Conservation (phyloP, 2,113 vertebrate genomes). For the Leptocoma aspasia region DNA sequence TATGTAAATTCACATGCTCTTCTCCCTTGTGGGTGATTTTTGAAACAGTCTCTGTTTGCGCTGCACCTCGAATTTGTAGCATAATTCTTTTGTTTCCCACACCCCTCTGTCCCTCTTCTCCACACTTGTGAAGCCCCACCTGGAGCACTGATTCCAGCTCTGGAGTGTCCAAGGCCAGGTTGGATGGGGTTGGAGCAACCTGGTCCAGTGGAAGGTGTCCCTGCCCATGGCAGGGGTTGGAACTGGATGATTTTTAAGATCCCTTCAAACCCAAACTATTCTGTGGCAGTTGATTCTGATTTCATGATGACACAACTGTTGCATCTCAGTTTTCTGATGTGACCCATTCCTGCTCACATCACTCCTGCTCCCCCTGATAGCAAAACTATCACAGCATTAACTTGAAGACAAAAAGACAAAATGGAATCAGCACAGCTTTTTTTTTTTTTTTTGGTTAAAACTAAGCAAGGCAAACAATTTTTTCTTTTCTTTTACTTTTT, state of each 20-base stretch:
- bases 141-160: not conserved
- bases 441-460: not conserved
- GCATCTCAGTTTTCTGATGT: not conserved
- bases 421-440: not conserved
- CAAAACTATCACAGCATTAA: not conserved
- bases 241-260: not conserved
- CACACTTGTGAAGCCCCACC: not conserved
- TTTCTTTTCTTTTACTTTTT: not conserved
- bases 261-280: not conserved
- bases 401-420: not conserved
- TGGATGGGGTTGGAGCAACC: not conserved
- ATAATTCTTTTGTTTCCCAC: not conserved
- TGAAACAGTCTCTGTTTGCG: not conserved
- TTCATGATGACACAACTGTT: not conserved
- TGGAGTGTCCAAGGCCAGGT: not conserved
- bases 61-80: not conserved
- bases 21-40: not conserved
- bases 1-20: rapidly evolving
- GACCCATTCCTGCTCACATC: not conserved
- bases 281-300: not conserved
- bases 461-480: not conserved
- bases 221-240: not conserved
- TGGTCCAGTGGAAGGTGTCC: not conserved
- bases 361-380: not conserved
- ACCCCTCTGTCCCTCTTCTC: not conserved